Evolutionary conservation across 2,113 vertebrate genomes (phyloP), one percentile per base, ranked within the genome.

Genomic region (Phrynocephalus versicolor): DNA sequence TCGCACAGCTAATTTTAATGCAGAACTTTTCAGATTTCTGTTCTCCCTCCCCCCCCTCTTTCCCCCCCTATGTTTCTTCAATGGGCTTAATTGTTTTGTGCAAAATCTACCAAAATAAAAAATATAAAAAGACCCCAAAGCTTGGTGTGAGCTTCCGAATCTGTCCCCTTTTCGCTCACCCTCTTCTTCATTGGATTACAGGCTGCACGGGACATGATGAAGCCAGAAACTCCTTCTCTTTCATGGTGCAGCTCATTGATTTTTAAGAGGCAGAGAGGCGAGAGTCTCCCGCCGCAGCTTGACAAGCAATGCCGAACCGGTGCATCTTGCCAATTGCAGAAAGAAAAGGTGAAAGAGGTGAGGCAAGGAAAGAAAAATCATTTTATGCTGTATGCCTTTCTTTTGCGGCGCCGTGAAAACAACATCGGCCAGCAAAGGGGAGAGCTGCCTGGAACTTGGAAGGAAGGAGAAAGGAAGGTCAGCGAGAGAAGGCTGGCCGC

Each of bases 331-430:
- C 93, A 92, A 92, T 93, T 91, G 92, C 91, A 1, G 45, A 85
- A 86, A 0, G 0, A 89, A 92, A 94, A 95, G 94, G 94, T 94
- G 93, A 95, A 85, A 91, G 84, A 92, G 93, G 94, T 94, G 94
- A 95, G 30, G 27, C n/a, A n/a, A 37, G 62, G 58, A 30, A 30
- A 10, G 45, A 91, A 90, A 93, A 93, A 93, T 93, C 89, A 88
- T 94, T 79, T 93, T 91, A 82, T 82, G 82, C 84, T 92, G 89
- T 92, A 89, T 92, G 86, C 91, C 89, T 92, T 87, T 88, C 0
- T 87, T 92, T 93, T 88, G 88, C 94, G 91, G 92, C 92, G 88
- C 89, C 87, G 85, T 90, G 93, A 94, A 94, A 94, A 93, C 89
- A 91, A 89, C 84, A 91, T 89, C 78, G 92, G 89, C 93, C 91